These are phyloP conservation scores for Stigmatopora nigra DNA, from an alignment of 2,113 vertebrate species.

Conservation along the genomic window DNA sequence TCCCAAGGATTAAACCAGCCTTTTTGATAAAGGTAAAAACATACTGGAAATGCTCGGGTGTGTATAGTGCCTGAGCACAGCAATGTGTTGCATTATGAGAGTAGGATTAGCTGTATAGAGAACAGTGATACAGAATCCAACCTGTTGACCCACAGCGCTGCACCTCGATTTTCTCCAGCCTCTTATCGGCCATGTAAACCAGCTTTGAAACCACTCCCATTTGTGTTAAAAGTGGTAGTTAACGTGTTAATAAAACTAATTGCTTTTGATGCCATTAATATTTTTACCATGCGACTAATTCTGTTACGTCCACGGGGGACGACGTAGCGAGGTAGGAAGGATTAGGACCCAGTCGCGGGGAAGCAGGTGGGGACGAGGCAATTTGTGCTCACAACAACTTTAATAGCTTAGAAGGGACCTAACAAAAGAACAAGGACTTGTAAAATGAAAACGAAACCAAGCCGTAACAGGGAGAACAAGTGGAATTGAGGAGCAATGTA, in stretches of 20 bases:
- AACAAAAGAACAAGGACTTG: too few relatives aligned
- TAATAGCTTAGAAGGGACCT: too few relatives aligned
- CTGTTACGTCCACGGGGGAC: too few relatives aligned
- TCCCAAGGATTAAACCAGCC: not conserved
- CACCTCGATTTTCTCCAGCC: not conserved
- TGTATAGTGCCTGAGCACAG: not conserved
- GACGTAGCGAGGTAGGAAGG: too few relatives aligned
- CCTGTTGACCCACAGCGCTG: not conserved
- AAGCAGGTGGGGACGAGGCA: too few relatives aligned
- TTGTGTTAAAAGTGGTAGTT: not conserved
- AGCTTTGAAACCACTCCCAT: not conserved
- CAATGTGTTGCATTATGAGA: constrained; percentile 1
- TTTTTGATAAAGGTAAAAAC: not conserved
- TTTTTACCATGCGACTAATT: too few relatives aligned
- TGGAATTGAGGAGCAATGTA: too few relatives aligned
- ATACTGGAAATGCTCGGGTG: constrained; percentile 51
- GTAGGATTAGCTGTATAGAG: not conserved
- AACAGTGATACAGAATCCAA: not conserved
- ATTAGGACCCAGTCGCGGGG: too few relatives aligned
- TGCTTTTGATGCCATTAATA: too few relatives aligned
- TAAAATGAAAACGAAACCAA: too few relatives aligned
- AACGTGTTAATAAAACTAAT: not conserved
- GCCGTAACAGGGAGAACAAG: too few relatives aligned
- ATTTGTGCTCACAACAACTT: too few relatives aligned
- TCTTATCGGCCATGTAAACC: not conserved